Evolutionary conservation across 2,888 invertebrate species (phyloP), one percentile per base, ranked within the genome.

Genomic region (Hermaeophaga mercurialis): DNA sequence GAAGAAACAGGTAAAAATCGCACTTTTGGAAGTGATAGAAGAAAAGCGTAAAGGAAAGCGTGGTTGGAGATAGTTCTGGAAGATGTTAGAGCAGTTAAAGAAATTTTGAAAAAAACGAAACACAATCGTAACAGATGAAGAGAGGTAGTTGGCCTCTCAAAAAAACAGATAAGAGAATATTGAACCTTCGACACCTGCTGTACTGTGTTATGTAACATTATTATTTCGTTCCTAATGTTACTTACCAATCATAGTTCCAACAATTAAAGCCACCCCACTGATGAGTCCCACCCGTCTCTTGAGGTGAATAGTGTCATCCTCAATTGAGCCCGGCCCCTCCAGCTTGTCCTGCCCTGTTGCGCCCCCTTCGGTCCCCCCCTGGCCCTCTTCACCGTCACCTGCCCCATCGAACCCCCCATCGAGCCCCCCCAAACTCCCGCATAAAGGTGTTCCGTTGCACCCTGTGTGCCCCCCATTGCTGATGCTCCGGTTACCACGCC

Each of bases 231-330:
- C n/a, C n/a, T 19, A 17, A 39, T 11, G 15, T 39, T n/a, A 74
- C 82, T 81, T 78, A 93, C 95, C 96, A 77, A 96, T 96, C 96
- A 96, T 96, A 68, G 96, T 96, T 75, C 96, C 96, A 73, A 96
- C 95, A 83, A 96, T 96, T 89, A 96, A 87, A 88, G 95, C 94
- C 87, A 94, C 93, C 88, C 96, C 96, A 89, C 94, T 94, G 89
- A 95, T 83, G 88, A 96, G 92, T 87, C 96, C 95, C 88, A 96
- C 91, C 90, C 93, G 91, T 90, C 94, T 94, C 93, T 94, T 89
- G 92, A 94, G 93, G 92, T 94, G 91, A 94, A 95, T 86, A 94
- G 91, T 82, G 92, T 94, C 90, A 89, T 92, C 88, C 93, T 87
- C 82, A 91, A 89, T 85, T 94, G 93, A 81, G 90, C 87, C 89